Conservation (phyloP, 2,888 invertebrate species). For the Amblyteles armatorius region DNA sequence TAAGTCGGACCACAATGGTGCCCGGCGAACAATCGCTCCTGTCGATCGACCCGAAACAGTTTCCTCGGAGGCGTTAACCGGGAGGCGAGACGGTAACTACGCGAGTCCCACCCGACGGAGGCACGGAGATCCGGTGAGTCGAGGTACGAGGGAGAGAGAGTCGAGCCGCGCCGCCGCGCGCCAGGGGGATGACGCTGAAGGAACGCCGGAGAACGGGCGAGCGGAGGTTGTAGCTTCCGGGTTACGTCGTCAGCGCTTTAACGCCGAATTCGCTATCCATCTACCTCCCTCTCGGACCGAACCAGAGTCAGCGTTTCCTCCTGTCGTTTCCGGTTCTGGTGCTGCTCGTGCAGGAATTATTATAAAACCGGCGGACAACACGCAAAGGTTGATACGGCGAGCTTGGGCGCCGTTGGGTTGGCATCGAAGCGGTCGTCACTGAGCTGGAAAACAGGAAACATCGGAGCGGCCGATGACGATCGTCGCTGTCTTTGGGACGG, state of each 20-base stretch:
- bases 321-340: conserved; percentile 6
- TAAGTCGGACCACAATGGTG: conserved; percentile 64
- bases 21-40: conserved; percentile 55
- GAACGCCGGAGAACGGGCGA: conserved; percentile 40
- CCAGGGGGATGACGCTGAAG: conserved; percentile 32
- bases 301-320: conserved; percentile 52
- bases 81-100: conserved; percentile 25
- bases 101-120: background rate
- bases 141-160: conserved; percentile 38
- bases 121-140: conserved; percentile 5
- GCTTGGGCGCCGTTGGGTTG: conserved; percentile 9
- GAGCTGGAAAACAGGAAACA: background rate
- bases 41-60: conserved; percentile 64
- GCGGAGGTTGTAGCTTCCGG: conserved; percentile 50
- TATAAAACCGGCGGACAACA: conserved; percentile 33
- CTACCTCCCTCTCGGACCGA: background rate
- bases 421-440: background rate
- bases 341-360: conserved; percentile 37
- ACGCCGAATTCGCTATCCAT: conserved; percentile 8
- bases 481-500: background rate
- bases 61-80: conserved; percentile 61
- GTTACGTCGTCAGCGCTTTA: conserved; percentile 56
- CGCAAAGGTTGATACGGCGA: conserved; percentile 1
- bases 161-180: conserved; percentile 14
- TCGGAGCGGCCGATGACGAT: background rate